Evolutionary conservation across 2,888 invertebrate genomes (phyloP).

Genomic region (Lepidochrysops patricia): DNA sequence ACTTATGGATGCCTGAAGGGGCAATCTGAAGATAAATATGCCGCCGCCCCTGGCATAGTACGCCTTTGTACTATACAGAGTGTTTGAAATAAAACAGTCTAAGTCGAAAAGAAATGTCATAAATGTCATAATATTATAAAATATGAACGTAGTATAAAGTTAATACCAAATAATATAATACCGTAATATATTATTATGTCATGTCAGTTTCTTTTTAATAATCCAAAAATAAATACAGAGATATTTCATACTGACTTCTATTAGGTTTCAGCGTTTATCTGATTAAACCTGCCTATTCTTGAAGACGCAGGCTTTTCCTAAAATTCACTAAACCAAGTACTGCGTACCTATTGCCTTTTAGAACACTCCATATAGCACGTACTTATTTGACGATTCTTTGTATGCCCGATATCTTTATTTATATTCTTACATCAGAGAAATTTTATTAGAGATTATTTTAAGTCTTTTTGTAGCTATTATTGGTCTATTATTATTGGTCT

Average conservation of each 20-base stretch:
- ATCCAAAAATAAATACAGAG: too few relatives aligned
- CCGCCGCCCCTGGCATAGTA: slow-evolving; percentile 12
- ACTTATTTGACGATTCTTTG: slow-evolving; percentile 6
- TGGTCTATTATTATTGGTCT: neutral
- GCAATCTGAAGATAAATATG: slow-evolving; percentile 21
- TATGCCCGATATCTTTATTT: slow-evolving; percentile 10
- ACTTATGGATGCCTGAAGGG: slow-evolving; percentile 25
- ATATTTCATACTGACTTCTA: too few relatives aligned
- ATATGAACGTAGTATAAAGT: too few relatives aligned
- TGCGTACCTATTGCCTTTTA: neutral
- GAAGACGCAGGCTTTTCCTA: too few relatives aligned
- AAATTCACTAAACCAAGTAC: neutral
- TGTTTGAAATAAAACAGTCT: neutral
- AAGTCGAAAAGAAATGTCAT: neutral
- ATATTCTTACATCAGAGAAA: neutral
- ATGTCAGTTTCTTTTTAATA: too few relatives aligned
- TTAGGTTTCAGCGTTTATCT: too few relatives aligned
- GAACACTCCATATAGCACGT: neutral
- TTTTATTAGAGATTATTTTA: neutral
- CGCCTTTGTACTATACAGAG: slow-evolving; percentile 7
- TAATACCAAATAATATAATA: too few relatives aligned
- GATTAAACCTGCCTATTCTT: too few relatives aligned
- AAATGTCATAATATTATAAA: too few relatives aligned
- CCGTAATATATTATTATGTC: too few relatives aligned
- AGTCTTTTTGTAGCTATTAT: neutral